Percentiles rank a stretch among this genome's conserved stretches.
These are phyloP conservation scores for Macaca mulatta DNA, from an alignment of 2,113 vertebrate species.

Conservation along the genomic window DNA sequence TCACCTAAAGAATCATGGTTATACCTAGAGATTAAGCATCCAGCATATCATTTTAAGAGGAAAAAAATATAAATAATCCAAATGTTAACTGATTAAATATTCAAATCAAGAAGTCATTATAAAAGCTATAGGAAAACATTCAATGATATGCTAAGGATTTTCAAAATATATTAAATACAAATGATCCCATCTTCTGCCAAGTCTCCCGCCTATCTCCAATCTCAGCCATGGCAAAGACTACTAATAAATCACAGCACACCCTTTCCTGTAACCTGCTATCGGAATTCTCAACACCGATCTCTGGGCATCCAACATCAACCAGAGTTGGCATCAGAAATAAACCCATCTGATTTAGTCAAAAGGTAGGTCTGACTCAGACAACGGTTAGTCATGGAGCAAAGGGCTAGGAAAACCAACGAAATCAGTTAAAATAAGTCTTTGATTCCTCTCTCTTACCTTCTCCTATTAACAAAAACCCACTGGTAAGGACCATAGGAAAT, in stretches of 20 bases:
- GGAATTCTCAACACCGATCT: not conserved
- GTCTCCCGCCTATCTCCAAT: not conserved
- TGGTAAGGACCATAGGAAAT: not conserved
- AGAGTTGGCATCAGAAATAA: not conserved
- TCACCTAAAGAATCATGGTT: not conserved
- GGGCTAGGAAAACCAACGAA: not conserved
- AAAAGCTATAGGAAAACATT: not conserved
- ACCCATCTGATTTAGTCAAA: not conserved
- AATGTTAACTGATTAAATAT: not conserved
- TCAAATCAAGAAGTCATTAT: not conserved
- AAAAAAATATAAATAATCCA: not conserved
- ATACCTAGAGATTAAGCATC: not conserved
- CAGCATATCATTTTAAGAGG: not conserved
- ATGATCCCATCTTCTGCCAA: not conserved
- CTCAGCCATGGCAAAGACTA: not conserved
- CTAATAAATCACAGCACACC: not conserved
- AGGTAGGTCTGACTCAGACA: not conserved
- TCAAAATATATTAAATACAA: conserved; percentile 5
- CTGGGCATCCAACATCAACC: not conserved
- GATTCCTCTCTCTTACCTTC: not conserved
- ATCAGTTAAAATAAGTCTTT: not conserved
- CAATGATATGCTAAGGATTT: not conserved
- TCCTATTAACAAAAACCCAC: not conserved
- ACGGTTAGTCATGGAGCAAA: not conserved
- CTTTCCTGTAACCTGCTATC: not conserved